phyloP scores from a whole-genome alignment of 1,140 invertebrate species.

The Cyrtorhinus lividipennis region DNA sequence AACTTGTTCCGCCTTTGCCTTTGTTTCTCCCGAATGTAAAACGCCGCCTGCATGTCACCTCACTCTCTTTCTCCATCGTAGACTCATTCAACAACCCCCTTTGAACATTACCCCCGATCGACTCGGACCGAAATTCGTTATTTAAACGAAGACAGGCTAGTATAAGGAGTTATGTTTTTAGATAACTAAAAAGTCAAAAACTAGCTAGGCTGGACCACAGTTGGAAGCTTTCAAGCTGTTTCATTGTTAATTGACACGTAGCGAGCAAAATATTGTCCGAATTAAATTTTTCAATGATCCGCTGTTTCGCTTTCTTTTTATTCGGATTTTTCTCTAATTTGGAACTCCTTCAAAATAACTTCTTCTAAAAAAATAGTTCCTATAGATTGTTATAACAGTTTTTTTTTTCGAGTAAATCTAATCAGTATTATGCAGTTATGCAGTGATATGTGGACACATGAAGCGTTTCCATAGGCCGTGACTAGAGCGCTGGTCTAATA shows the following conservation, averaged over 20 bases:
- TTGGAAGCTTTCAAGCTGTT: conserved; percentile 12
- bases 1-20: conserved; percentile 60
- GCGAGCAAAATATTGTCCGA: conserved; percentile 13
- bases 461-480: conserved; percentile 20
- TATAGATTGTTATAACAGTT: background rate
- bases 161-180: too few relatives aligned
- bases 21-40: conserved; percentile 75
- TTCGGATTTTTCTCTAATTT: too few relatives aligned
- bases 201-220: conserved; percentile 8
- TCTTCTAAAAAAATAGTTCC: conserved; percentile 1
- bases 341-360: background rate
- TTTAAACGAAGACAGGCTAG: background rate
- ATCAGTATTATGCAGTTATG: background rate
- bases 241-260: conserved; percentile 14
- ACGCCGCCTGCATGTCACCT: conserved; percentile 61
- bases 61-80: conserved; percentile 5
- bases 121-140: background rate
- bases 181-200: background rate
- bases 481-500: background rate
- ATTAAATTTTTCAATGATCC: too few relatives aligned
- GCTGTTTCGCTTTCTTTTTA: too few relatives aligned
- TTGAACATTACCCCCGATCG: background rate
- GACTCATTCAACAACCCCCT: conserved; percentile 3
- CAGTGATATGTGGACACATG: conserved; percentile 19
- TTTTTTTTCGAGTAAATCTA: background rate